phyloP scores from a whole-genome alignment of 2,888 invertebrate species.

The Hyposoter didymator region DNA sequence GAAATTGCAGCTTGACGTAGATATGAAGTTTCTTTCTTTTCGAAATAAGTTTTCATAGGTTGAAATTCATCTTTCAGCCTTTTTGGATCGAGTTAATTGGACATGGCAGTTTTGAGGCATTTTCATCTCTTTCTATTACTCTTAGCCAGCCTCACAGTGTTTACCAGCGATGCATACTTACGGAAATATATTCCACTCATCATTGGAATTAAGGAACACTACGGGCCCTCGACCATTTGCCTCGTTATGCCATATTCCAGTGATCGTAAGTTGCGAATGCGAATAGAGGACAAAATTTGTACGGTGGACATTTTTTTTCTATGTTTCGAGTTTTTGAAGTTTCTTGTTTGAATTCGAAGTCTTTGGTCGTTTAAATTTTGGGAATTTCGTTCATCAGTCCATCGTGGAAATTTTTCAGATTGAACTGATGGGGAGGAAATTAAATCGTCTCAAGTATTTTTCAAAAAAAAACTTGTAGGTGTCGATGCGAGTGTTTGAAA shows the following conservation, averaged over 20 bases:
- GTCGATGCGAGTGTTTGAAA: too few species aligned
- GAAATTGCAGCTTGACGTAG: background rate
- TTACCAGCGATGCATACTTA: constrained; percentile 9
- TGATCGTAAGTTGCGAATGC: constrained; percentile 42
- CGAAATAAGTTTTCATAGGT: background rate
- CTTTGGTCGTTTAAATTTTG: background rate
- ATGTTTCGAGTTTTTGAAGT: background rate
- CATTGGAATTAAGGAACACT: constrained; percentile 69
- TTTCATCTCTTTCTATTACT: constrained; percentile 31
- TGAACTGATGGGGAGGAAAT: too few species aligned
- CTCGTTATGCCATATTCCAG: constrained; percentile 64
- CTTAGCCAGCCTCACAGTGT: background rate
- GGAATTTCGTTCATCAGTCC: background rate
- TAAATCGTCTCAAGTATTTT: too few species aligned
- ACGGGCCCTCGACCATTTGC: constrained; percentile 70
- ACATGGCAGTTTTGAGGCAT: constrained; percentile 16
- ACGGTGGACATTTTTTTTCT: background rate
- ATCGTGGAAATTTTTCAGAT: too few species aligned
- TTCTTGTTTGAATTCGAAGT: background rate
- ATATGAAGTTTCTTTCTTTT: background rate
- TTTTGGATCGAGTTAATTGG: background rate
- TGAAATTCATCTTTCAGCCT: background rate
- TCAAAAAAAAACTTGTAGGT: too few species aligned
- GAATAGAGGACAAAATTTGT: background rate
- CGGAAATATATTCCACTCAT: constrained; percentile 50